phyloP scores from a whole-genome alignment of 2,888 invertebrate species.

The Ophioninae sp. region DNA sequence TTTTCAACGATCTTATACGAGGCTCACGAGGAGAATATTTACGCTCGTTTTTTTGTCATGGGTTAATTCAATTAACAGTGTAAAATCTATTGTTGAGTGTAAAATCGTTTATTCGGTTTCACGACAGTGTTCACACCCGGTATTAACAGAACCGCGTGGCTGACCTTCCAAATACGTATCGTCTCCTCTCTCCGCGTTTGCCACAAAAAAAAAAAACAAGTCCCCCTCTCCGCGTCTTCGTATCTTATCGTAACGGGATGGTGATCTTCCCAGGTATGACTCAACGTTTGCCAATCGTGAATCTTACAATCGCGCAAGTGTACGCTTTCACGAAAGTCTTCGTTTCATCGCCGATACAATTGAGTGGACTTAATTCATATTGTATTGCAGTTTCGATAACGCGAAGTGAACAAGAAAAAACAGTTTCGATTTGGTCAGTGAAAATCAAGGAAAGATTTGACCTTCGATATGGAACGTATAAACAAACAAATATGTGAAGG shows the following conservation, averaged over 20 bases:
- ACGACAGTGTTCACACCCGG: constrained; percentile 20
- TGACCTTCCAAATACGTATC: constrained; percentile 47
- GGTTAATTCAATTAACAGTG: no score
- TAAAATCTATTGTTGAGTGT: constrained; percentile 3
- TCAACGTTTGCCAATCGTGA: constrained; percentile 33
- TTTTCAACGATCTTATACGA: no score
- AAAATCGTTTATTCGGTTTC: constrained; percentile 25
- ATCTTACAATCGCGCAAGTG: constrained; percentile 21
- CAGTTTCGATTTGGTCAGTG: not conserved
- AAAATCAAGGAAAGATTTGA: not conserved
- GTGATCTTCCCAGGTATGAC: constrained; percentile 26
- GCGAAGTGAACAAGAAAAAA: not conserved
- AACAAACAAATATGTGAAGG: not conserved
- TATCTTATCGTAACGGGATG: constrained; percentile 55
- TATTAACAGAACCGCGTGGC: constrained; percentile 31
- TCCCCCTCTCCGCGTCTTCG: constrained; percentile 36
- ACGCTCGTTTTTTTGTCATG: no score
- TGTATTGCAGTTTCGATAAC: not conserved
- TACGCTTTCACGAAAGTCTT: not conserved
- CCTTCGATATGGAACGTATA: not conserved
- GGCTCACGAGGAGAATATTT: no score
- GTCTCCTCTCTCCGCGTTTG: constrained; percentile 3
- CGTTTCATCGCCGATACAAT: not conserved
- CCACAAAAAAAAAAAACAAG: constrained; percentile 20
- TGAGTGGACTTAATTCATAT: not conserved